A percentile compares a stretch with the other conserved stretches of the same genome.
These are phyloP conservation scores for Acrocephalus arundinaceus DNA, from an alignment of 2,113 vertebrate species.

Conservation along the genomic window DNA sequence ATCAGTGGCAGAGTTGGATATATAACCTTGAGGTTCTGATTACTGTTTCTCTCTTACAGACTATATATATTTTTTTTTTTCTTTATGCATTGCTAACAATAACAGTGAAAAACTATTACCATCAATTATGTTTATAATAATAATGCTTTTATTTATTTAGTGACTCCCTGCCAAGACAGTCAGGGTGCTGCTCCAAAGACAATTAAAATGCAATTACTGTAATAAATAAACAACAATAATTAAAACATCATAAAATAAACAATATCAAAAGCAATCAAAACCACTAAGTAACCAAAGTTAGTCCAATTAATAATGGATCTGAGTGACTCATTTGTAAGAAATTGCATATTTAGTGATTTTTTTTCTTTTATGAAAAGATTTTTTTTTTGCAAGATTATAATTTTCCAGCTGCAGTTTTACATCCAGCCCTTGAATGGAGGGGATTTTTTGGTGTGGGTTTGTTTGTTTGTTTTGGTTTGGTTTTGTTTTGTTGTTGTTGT, in stretches of 20 bases:
- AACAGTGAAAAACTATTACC: constrained; percentile 3
- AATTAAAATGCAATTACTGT: constrained; percentile 70
- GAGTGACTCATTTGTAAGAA: constrained; percentile 27
- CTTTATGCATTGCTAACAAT: background rate
- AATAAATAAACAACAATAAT: constrained; percentile 60
- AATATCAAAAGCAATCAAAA: constrained; percentile 56
- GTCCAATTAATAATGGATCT: constrained; percentile 49
- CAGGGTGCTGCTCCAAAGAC: constrained; percentile 36
- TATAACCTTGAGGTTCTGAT: constrained; percentile 40
- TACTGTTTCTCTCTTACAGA: background rate
- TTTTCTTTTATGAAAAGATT: background rate
- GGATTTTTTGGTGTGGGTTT: fast-evolving
- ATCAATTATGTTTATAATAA: constrained; percentile 57
- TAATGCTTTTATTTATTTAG: constrained; percentile 65
- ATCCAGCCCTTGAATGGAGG: background rate
- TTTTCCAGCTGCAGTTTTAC: background rate
- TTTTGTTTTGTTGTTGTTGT: background rate
- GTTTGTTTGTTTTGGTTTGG: background rate
- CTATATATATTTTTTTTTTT: background rate
- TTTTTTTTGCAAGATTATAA: background rate
- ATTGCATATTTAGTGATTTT: background rate
- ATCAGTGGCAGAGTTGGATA: constrained; percentile 31
- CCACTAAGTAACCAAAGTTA: constrained; percentile 21
- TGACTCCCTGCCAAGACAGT: constrained; percentile 38
- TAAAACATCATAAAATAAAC: constrained; percentile 60